phyloP scores from a whole-genome alignment of 2,888 invertebrate species.

The Ephialtes manifestator region DNA sequence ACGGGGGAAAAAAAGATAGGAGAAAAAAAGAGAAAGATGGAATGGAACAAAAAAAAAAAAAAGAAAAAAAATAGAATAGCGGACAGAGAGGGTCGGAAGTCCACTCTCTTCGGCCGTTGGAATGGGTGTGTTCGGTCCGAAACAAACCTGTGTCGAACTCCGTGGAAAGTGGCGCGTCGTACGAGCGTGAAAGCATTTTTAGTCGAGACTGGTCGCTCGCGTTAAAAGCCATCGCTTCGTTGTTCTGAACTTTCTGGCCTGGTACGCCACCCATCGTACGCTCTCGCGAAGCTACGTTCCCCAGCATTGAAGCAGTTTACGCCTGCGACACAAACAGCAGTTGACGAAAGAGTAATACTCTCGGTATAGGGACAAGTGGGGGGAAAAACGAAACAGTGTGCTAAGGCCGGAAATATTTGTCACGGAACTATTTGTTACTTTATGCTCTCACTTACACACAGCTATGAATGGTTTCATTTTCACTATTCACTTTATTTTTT shows the following conservation, averaged over 20 bases:
- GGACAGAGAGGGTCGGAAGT: conserved; percentile 30
- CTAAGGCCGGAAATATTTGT: conserved; percentile 22
- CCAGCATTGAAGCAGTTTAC: conserved; percentile 52
- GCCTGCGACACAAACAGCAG: conserved; percentile 30
- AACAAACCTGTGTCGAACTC: conserved; percentile 67
- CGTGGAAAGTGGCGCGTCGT: conserved; percentile 59
- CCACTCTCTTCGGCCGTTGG: conserved; percentile 28
- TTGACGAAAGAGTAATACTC: conserved; percentile 13
- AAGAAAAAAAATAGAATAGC: conserved; percentile 29
- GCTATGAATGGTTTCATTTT: not conserved
- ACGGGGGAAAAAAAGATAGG: conserved; percentile 12
- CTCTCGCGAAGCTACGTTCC: conserved; percentile 34
- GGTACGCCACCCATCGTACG: conserved; percentile 44
- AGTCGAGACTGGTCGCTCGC: conserved; percentile 53
- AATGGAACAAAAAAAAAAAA: not conserved
- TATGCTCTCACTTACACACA: not conserved
- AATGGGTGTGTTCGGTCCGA: conserved; percentile 47
- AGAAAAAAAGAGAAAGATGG: conserved; percentile 10
- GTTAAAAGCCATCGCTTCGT: conserved; percentile 64
- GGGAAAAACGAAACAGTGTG: not conserved
- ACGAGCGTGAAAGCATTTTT: conserved; percentile 69
- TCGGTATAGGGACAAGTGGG: not conserved
- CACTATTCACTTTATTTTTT: not conserved
- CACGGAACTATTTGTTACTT: not conserved
- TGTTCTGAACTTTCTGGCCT: conserved; percentile 64